Evolutionary conservation across 37 sponge, comb jelly and placozoan species (phyloP), one percentile per base, ranked within the genome.

Genomic region (Diacarnus erythraeanus): DNA sequence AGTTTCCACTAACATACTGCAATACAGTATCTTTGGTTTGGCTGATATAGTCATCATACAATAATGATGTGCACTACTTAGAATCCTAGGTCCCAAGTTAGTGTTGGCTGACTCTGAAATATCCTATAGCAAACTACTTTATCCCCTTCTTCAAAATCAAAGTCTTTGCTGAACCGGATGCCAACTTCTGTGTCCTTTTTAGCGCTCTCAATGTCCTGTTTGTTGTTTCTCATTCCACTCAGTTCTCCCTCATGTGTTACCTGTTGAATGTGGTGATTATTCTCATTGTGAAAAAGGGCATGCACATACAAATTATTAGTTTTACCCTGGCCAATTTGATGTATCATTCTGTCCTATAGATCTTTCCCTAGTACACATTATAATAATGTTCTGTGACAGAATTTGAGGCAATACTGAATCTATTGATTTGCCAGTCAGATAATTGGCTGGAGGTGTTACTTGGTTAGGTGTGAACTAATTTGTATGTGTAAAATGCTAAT

Each of bases 101-200:
- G 60, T 30, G 57, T 75, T 54, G 25, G 74, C 17, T 68, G 78
- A 34, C 64, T 69, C 31, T 74, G 35, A 20, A 82, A 65, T 36
- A 31, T 77, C 30, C 29, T 86, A 39, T 80, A 81, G 71, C 90
- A 89, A 25, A 42, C 26, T 0, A 93, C 69, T 26, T 3, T 57
- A 76, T 93, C 94, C 0, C 84, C 90, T 56, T 79, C 90, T 38
- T 69, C 26, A 37, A 69, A 82, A 12, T 66, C 80, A 39, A 79
- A 74, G 57, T 78, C 66, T 31, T 41, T 69, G 30, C 34, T 22
- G 68, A 86, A 93, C 41, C 72, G 85, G 38, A 93, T 44, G 25
- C 94, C 94, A 78, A 90, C 89, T 44, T 93, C 94, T 3, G 90
- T 86, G 42, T 83, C 94, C 72, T 85, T 93, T 20, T 72, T 44